phyloP scores from a whole-genome alignment of 2,113 vertebrate genomes.

The Cebus imitator region DNA sequence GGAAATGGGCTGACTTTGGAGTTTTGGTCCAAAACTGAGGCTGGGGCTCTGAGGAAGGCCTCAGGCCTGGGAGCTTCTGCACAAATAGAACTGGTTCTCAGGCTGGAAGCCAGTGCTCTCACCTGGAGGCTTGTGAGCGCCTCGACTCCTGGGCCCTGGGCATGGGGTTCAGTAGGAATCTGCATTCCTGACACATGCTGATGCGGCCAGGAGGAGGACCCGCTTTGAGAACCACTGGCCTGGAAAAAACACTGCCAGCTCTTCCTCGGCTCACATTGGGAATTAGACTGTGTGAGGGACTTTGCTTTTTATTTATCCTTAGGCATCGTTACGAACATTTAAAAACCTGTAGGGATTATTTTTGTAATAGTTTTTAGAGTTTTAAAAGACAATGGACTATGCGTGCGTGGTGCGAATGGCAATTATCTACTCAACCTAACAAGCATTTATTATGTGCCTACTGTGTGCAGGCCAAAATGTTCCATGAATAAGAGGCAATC shows the following conservation, averaged over 20 bases:
- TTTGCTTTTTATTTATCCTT: neutral
- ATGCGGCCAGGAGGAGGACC: accelerated
- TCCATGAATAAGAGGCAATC: neutral
- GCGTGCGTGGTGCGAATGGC: neutral
- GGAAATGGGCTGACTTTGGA: neutral
- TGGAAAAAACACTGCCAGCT: neutral
- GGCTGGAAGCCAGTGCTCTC: neutral
- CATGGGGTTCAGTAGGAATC: neutral
- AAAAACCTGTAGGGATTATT: neutral
- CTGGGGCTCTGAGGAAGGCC: too few species aligned
- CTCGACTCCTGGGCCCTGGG: too few species aligned
- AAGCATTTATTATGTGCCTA: constrained; percentile 2
- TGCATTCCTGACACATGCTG: neutral
- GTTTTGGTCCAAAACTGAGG: neutral
- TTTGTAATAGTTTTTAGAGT: neutral
- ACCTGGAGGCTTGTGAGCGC: neutral
- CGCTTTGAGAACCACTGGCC: neutral
- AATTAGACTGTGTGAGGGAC: neutral
- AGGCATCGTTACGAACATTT: neutral
- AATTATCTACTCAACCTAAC: constrained; percentile 10
- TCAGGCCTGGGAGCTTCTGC: neutral
- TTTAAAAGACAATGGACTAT: constrained; percentile 18
- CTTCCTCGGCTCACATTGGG: neutral
- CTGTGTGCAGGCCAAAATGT: constrained; percentile 32
- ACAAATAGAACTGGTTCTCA: neutral